Conservation (phyloP, 2,113 vertebrate species). For the Oceanites oceanicus region DNA sequence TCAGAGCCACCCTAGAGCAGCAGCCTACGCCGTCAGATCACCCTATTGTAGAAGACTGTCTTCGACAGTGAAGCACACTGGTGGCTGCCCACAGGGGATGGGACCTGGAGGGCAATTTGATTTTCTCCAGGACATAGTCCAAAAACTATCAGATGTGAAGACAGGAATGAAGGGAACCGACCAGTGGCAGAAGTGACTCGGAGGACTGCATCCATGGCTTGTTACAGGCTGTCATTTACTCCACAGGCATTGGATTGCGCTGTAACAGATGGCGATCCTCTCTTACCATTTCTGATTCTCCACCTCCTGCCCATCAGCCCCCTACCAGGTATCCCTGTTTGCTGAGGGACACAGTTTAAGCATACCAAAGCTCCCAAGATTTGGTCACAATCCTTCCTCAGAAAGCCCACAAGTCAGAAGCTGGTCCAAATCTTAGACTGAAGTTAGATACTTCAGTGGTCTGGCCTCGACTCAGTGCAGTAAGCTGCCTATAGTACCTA, state of each 20-base stretch:
- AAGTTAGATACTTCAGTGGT: background rate
- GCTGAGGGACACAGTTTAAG: background rate
- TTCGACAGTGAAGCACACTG: background rate
- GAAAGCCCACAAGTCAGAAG: background rate
- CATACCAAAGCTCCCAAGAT: background rate
- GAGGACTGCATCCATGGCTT: accelerated
- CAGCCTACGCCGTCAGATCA: accelerated
- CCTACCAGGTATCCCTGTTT: background rate
- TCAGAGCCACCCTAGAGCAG: background rate
- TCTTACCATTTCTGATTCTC: background rate
- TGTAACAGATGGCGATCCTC: accelerated
- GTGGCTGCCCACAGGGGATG: accelerated
- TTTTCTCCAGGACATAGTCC: background rate
- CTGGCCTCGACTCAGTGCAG: background rate
- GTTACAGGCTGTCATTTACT: background rate
- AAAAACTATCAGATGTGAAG: background rate
- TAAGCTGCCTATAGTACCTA: background rate
- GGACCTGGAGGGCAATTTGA: background rate
- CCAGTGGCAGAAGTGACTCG: background rate
- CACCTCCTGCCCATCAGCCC: background rate
- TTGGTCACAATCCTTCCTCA: background rate
- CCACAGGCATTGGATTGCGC: background rate
- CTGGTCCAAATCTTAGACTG: background rate
- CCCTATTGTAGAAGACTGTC: accelerated
- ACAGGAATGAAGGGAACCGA: background rate